Evolutionary conservation across 2,888 invertebrate genomes (phyloP).

Genomic region (Lapara coniferarum): DNA sequence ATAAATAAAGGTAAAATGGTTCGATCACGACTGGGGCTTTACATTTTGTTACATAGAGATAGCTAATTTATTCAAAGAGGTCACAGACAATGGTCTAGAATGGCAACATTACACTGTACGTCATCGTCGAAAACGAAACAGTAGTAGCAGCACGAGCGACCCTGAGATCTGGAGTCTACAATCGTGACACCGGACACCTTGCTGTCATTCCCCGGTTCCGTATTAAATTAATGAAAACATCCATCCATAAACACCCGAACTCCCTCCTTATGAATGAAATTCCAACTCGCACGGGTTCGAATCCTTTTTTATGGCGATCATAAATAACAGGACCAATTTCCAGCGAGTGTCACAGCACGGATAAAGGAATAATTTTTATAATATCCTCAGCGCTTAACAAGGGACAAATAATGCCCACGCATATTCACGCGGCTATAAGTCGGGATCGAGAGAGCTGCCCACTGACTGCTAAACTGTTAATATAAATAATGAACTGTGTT

Average conservation of each 20-base stretch:
- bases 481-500: slow-evolving; percentile 83
- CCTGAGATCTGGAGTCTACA: slow-evolving; percentile 60
- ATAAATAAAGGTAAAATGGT: slow-evolving; percentile 60
- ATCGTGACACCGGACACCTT: slow-evolving; percentile 71
- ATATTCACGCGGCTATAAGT: slow-evolving; percentile 81
- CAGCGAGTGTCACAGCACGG: slow-evolving; percentile 81
- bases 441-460: slow-evolving; percentile 71
- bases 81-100: neutral
- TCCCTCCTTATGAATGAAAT: slow-evolving; percentile 85
- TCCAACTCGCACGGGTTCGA: slow-evolving; percentile 77
- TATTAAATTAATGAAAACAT: slow-evolving; percentile 83
- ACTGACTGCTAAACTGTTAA: slow-evolving; percentile 83
- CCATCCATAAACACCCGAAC: slow-evolving; percentile 82
- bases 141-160: slow-evolving; percentile 71
- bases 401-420: slow-evolving; percentile 83
- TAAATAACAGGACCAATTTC: slow-evolving; percentile 83
- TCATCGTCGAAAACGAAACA: slow-evolving; percentile 44
- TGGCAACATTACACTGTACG: slow-evolving; percentile 14
- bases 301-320: slow-evolving; percentile 81
- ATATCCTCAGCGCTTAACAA: slow-evolving; percentile 83
- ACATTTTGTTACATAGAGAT: slow-evolving; percentile 38
- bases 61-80: neutral
- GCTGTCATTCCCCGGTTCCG: slow-evolving; percentile 70
- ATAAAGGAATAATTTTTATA: slow-evolving; percentile 84
- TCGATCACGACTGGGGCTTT: slow-evolving; percentile 62